phyloP scores from a whole-genome alignment of 2,888 invertebrate genomes.

The Belgica antarctica region DNA sequence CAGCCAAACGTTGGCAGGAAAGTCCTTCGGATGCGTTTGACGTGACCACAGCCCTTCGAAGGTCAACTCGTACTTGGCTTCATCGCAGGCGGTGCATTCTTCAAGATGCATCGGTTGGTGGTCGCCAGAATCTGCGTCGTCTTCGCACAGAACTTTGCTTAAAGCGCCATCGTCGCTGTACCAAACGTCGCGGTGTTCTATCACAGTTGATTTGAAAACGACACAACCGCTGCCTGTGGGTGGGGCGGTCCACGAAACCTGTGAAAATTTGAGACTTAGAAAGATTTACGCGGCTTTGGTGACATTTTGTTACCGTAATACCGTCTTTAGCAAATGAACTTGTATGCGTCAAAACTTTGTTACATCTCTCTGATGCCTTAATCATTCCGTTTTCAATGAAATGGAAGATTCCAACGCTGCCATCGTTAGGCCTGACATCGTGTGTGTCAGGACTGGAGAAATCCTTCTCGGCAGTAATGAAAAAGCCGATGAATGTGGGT shows the following conservation, averaged over 20 bases:
- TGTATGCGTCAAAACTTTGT: slow-evolving; percentile 77
- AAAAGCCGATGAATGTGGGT: slow-evolving; percentile 77
- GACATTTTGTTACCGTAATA: slow-evolving; percentile 59
- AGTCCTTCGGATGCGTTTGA: slow-evolving; percentile 94
- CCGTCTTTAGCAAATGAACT: slow-evolving; percentile 74
- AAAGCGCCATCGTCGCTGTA: slow-evolving; percentile 76
- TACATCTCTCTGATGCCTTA: slow-evolving; percentile 76
- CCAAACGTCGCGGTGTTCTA: slow-evolving; percentile 73
- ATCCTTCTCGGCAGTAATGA: slow-evolving; percentile 73
- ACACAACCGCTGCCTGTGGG: slow-evolving; percentile 75
- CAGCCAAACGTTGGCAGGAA: slow-evolving; percentile 81
- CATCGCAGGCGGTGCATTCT: slow-evolving; percentile 92
- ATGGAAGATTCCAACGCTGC: slow-evolving; percentile 61
- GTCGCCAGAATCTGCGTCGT: slow-evolving; percentile 61
- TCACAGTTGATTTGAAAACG: slow-evolving; percentile 72
- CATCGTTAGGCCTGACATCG: slow-evolving; percentile 51
- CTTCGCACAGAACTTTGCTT: slow-evolving; percentile 71
- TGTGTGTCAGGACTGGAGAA: slow-evolving; percentile 48
- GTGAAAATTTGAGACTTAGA: neutral
- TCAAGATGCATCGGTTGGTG: slow-evolving; percentile 67
- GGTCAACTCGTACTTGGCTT: slow-evolving; percentile 94
- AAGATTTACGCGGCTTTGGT: too few species aligned
- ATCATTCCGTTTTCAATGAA: slow-evolving; percentile 67
- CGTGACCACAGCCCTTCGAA: slow-evolving; percentile 95
- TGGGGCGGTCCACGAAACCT: slow-evolving; percentile 74